Conservation (phyloP, 2,797 vertebrate genomes). For the Anisognathus igniventris region DNA sequence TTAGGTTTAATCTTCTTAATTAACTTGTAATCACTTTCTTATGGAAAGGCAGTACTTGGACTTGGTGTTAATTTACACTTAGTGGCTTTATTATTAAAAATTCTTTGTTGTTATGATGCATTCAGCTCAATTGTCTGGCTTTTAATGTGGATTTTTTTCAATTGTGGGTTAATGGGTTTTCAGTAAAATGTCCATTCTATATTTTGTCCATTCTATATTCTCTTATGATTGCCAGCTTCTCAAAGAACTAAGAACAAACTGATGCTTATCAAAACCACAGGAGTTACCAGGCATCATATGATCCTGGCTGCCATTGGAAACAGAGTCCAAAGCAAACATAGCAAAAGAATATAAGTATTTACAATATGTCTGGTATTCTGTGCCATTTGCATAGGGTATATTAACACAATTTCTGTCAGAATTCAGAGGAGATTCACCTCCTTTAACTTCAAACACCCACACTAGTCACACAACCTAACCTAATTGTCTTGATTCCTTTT, state of each 20-base stretch:
- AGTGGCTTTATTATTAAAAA: slow-evolving; percentile 8
- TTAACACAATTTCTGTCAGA: not conserved
- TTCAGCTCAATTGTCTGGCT: not conserved
- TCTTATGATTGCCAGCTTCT: not conserved
- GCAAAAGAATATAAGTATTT: not conserved
- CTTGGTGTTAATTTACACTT: not conserved
- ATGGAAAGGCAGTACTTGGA: not conserved
- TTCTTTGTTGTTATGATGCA: not conserved
- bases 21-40: slow-evolving; percentile 27
- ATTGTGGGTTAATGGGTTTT: not conserved
- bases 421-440: not conserved
- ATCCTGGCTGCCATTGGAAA: not conserved
- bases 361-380: not conserved
- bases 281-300: not conserved
- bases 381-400: not conserved
- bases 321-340: not conserved
- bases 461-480: not conserved
- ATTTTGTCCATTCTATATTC: not conserved
- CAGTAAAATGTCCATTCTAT: not conserved
- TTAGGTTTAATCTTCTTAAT: slow-evolving; percentile 33
- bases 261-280: not conserved
- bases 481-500: slow-evolving; percentile 7
- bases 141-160: not conserved
- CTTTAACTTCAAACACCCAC: not conserved
- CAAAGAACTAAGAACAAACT: not conserved